A percentile compares a stretch with the other conserved stretches of the same genome.
Evolutionary conservation across 1,140 invertebrate species (phyloP).

Genomic region (Limonius californicus): DNA sequence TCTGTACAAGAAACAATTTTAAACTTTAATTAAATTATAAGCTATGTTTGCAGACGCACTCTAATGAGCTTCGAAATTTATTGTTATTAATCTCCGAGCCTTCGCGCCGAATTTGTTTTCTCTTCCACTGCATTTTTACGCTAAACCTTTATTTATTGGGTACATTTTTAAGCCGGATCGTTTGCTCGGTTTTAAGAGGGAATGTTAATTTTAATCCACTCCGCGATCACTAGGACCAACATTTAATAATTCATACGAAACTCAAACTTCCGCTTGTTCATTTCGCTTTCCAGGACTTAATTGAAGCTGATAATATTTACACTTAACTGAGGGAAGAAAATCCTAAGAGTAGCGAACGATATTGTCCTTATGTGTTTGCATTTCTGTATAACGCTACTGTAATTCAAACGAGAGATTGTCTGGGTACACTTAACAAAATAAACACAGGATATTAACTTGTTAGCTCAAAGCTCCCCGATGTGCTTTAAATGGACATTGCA

Average conservation of each 20-base stretch:
- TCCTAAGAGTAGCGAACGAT: neutral
- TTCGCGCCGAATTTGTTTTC: neutral
- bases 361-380: neutral
- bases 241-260: no score
- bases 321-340: neutral
- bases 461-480: neutral
- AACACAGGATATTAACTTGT: neutral
- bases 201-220: no score
- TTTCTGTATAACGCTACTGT: neutral
- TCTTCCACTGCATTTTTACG: neutral
- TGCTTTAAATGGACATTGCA: neutral
- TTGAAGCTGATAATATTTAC: neutral
- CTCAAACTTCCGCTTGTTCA: neutral
- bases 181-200: neutral
- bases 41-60: neutral
- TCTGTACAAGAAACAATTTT: neutral
- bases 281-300: neutral
- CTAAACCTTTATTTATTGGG: no score
- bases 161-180: no score
- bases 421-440: conserved; percentile 1
- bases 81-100: neutral
- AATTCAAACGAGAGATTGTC: neutral
- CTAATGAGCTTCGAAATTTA: neutral
- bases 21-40: neutral
- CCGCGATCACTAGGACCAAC: no score